Evolutionary conservation across 2,113 vertebrate genomes (phyloP).

Genomic region (Upupa epops): DNA sequence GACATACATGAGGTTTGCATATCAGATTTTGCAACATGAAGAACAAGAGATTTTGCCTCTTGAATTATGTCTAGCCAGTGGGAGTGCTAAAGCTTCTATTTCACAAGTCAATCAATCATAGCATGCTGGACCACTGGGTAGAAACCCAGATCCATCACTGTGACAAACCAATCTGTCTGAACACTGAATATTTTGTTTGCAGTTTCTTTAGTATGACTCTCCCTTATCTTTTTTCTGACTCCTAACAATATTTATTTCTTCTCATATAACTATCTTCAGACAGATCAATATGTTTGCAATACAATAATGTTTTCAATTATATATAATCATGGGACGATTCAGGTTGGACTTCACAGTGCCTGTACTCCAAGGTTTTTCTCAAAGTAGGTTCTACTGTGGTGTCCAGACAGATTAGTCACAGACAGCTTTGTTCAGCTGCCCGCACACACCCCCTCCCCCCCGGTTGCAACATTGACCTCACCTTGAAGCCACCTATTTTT

Average conservation of each 20-base stretch:
- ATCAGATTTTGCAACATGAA: not conserved
- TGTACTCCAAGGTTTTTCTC: not conserved
- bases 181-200: not conserved
- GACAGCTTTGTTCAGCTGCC: not conserved
- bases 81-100: not conserved
- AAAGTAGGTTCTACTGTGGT: not conserved
- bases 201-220: not conserved
- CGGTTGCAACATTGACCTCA: not conserved
- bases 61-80: not conserved
- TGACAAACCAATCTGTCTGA: not conserved
- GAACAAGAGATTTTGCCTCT: not conserved
- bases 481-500: not conserved
- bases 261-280: not conserved
- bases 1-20: not conserved
- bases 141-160: not conserved
- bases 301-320: too few species aligned
- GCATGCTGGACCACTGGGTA: not conserved
- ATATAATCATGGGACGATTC: not conserved
- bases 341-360: not conserved
- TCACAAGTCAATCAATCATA: not conserved
- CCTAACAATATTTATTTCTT: not conserved
- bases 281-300: too few species aligned
- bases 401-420: not conserved
- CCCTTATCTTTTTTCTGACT: not conserved
- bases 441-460: not conserved